Conservation (phyloP, 2,797 vertebrate species). For the Hozukius guyotensis region DNA sequence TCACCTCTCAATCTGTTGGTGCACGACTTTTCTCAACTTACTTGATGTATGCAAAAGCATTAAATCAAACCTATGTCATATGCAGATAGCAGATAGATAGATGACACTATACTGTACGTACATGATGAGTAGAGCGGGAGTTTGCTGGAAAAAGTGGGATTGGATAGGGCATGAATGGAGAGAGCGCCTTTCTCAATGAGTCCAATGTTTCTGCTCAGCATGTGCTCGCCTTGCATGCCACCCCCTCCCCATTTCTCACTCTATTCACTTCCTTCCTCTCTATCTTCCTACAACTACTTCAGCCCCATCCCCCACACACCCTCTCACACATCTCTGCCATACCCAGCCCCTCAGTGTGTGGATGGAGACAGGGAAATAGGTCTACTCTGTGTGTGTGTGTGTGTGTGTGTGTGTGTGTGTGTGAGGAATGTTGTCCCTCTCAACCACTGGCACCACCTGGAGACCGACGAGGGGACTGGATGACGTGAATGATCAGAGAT, state of each 20-base stretch:
- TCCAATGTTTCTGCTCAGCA: conserved; percentile 84
- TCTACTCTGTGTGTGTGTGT: conserved; percentile 40
- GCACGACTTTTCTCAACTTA: background rate
- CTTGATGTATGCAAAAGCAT: background rate
- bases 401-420: conserved; percentile 12
- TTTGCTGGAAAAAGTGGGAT: conserved; percentile 38
- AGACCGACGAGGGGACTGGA: conserved; percentile 64
- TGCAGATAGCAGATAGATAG: background rate
- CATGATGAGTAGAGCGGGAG: conserved; percentile 41
- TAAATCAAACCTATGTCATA: background rate
- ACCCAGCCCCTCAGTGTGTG: conserved; percentile 61
- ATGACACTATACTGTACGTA: conserved; percentile 47
- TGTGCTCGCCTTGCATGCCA: conserved; percentile 80
- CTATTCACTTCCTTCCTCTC: conserved; percentile 80
- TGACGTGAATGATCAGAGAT: conserved; percentile 21
- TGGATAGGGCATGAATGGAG: conserved; percentile 72
- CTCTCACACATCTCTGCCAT: conserved; percentile 74
- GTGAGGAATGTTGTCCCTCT: conserved; percentile 58
- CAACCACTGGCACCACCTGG: conserved; percentile 73
- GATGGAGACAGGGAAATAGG: conserved; percentile 68
- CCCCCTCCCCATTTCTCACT: conserved; percentile 75
- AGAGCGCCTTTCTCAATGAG: conserved; percentile 81
- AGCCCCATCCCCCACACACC: conserved; percentile 74
- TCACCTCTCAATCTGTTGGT: background rate
- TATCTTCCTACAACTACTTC: conserved; percentile 72